Conservation (phyloP, 1,140 invertebrate genomes). For the Euwallacea fornicatus region DNA sequence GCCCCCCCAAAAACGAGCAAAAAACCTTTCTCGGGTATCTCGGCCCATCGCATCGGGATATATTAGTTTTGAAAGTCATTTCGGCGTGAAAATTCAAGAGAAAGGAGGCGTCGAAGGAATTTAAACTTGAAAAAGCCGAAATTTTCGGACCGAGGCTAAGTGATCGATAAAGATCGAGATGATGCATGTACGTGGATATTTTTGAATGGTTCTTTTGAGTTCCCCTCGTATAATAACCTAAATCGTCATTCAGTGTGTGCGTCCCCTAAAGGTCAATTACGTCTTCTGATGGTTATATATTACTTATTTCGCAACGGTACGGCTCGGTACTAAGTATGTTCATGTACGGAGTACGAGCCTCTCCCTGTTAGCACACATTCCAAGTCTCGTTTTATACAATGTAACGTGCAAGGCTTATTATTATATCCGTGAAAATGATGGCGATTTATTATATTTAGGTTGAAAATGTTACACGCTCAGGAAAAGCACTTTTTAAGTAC, state of each 20-base stretch:
- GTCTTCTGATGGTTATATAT: background rate
- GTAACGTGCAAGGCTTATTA: background rate
- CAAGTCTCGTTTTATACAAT: background rate
- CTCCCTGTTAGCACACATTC: background rate
- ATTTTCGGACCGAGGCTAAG: background rate
- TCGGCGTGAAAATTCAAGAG: slow-evolving; percentile 17
- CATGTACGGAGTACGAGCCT: background rate
- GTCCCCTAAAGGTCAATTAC: background rate
- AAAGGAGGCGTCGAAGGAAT: slow-evolving; percentile 4
- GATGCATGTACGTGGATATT: too few species aligned
- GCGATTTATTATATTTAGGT: background rate
- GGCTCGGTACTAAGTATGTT: too few species aligned
- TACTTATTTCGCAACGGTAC: slow-evolving; percentile 1
- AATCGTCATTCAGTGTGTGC: background rate
- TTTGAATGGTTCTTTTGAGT: too few species aligned
- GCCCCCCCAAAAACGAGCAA: slow-evolving; percentile 6
- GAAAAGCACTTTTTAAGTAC: background rate
- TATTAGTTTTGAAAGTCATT: slow-evolving; percentile 15
- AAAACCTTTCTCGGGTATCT: background rate
- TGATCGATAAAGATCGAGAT: background rate
- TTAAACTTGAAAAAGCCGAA: slow-evolving; percentile 12
- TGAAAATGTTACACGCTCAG: background rate
- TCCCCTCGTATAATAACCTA: too few species aligned
- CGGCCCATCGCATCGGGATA: background rate
- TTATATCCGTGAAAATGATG: background rate